Percentiles rank a stretch among this genome's conserved stretches.
These are phyloP conservation scores for Rotaria sp. DNA, from an alignment of 2,888 invertebrate genomes.

Conservation along the genomic window DNA sequence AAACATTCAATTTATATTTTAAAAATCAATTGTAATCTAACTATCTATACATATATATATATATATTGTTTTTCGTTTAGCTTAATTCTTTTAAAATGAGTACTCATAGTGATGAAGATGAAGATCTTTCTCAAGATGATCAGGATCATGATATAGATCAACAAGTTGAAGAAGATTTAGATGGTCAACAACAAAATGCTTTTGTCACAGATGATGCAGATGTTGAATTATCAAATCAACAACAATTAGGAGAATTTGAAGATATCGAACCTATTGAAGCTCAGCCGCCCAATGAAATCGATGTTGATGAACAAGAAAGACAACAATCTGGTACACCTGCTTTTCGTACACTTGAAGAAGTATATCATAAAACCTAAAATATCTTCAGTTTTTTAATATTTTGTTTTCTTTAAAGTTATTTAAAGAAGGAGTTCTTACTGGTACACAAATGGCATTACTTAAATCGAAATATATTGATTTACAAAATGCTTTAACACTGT, in stretches of 20 bases:
- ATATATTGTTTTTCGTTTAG: neutral
- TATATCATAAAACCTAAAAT: neutral
- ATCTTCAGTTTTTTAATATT: neutral
- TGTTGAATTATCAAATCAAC: neutral
- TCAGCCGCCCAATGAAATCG: neutral
- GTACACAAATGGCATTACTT: constrained; percentile 52
- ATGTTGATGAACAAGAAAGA: neutral
- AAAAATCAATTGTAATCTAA: neutral
- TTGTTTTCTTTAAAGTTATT: constrained; percentile 47
- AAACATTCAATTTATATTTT: neutral
- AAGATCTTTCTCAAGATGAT: neutral
- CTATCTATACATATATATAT: neutral
- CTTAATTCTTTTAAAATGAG: neutral
- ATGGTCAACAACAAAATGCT: neutral
- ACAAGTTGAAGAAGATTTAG: neutral
- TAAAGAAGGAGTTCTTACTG: constrained; percentile 52
- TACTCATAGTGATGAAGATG: neutral
- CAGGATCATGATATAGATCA: neutral
- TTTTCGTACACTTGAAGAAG: neutral
- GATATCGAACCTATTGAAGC: neutral
- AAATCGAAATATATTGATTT: constrained; percentile 55
- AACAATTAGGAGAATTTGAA: neutral
- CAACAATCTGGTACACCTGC: constrained; percentile 1
- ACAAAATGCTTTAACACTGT: constrained; percentile 52
- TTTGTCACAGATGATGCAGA: neutral